These are phyloP conservation scores for Seison nebaliae DNA, from an alignment of 1,140 invertebrate genomes.

Conservation along the genomic window DNA sequence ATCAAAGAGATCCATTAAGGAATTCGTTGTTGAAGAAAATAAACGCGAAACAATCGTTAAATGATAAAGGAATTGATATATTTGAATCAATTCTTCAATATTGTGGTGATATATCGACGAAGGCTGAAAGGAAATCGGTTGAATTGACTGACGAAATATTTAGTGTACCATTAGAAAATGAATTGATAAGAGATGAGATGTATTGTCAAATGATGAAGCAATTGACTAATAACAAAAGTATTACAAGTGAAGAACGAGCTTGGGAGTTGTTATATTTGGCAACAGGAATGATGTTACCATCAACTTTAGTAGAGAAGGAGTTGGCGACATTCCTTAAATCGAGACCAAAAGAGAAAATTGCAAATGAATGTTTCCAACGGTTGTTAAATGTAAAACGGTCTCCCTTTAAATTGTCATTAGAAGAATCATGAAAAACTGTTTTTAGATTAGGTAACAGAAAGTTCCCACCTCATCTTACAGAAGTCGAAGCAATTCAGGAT, in stretches of 20 bases:
- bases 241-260: slow-evolving; percentile 71
- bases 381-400: too few species aligned
- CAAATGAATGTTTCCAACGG: too few species aligned
- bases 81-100: slow-evolving; percentile 82
- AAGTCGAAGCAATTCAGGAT: slow-evolving; percentile 95
- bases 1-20: slow-evolving; percentile 75
- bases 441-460: slow-evolving; percentile 74
- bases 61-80: slow-evolving; percentile 71
- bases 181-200: slow-evolving; percentile 82
- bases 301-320: slow-evolving; percentile 58
- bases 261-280: slow-evolving; percentile 97
- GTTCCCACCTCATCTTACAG: slow-evolving; percentile 91
- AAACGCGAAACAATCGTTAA: slow-evolving; percentile 66
- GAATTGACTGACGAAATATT: slow-evolving; percentile 95
- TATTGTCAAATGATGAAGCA: slow-evolving; percentile 98
- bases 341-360: too few species aligned
- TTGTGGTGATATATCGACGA: slow-evolving; percentile 84
- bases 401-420: too few species aligned
- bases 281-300: slow-evolving; percentile 76
- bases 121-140: slow-evolving; percentile 46
- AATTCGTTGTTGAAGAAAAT: slow-evolving; percentile 76
- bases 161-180: slow-evolving; percentile 77
- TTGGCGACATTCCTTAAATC: too few species aligned
- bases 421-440: too few species aligned
- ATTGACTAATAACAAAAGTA: slow-evolving; percentile 68